Evolutionary conservation across 2,113 vertebrate genomes (phyloP), one percentile per base, ranked within the genome.

Genomic region (Dasypus novemcinctus): DNA sequence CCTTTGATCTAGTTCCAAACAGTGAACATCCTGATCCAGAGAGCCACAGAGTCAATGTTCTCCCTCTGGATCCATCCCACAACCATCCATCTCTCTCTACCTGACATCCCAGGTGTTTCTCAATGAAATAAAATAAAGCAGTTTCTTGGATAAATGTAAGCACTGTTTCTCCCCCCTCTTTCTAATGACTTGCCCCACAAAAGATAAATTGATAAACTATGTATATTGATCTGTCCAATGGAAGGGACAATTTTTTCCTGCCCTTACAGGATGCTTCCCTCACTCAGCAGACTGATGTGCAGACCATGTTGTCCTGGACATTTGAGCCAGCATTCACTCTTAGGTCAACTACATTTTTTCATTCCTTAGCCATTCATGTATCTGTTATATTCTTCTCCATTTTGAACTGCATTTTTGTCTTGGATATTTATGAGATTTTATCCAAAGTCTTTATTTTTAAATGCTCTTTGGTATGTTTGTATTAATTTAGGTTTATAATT

Each of bases 1-100:
- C 33, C 81, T 97, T 93, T 97, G 90, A 96, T 96, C 81, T 68
- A 41, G 71, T 89, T 97, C 85, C 91, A 94, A 78, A 71, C 83
- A 46, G 72, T 11, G 29, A 81, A 85, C 81, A 71, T 92, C 87
- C 90, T 69, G 54, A 90, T 96, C 57, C 87, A 61, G 96, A 81
- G 29, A 33, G 25, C 78, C 3, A 12, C 25, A 0, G 63, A 92
- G 38, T 27, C 23, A 17, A 41, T 57, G 31, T 84, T 91, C n/a
- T 96, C n/a, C 52, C 7, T 0, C 63, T 43, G 14, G 0, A 29
- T 63, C 61, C 52, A 14, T 75, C 81, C 38, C 49, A 43, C 68
- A 96, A 69, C 95, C 33, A 1, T 54, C 76, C 46, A 25, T 96
- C 93, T 97, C 61, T 54, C 1, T 1, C 0, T 0, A 36, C 46